Base-by-base conservation (phyloP, 2,113 vertebrate species). In the Lampris incognitus region DNA sequence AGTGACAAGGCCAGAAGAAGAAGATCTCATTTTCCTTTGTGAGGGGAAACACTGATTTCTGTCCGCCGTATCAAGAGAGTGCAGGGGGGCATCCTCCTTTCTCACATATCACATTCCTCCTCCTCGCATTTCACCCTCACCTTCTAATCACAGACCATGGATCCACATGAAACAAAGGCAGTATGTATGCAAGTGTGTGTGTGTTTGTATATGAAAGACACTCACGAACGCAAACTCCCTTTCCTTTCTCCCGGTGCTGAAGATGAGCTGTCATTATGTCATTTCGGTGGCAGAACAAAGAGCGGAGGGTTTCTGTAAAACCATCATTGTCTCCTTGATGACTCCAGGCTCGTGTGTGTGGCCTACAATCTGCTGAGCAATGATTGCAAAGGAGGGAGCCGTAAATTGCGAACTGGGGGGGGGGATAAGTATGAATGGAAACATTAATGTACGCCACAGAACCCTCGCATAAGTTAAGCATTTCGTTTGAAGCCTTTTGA, bases 221-320 rank as follows among this genome's bases (percentile, higher is more conserved):
- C 38, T 38, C 42, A 48, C n/a, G 50, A 54, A 57, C 36, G 75
- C 59, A 67, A 62, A 76, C 72, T 68, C 57, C 82, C 86, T 78
- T 89, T 66, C 77, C 70, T 83, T 72, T 84, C 74, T 67, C 64
- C 72, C 78, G 71, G 49, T 66, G 79, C 46, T 72, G 42, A 42
- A 52, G 62, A 1, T 5, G 65, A 85, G 75, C 78, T 87, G 86
- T 91, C 81, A 94, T 93, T 92, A 90, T 82, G 70, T 86, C 41
- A 81, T 85, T 88, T 86, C 77, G 86, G 81, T 78, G 48, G 56
- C 2, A 88, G 85, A 91, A 92, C 83, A 91, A 90, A 93, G 88
- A 54, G 13, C 13, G 61, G 46, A 73, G 69, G 55, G 72, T 81
- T 81, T 82, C 73, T 87, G 66, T 55, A 86, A 37, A 52, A 86